Evolutionary conservation across 2,797 vertebrate species (phyloP).

Genomic region (Pseudochirops corinnae): DNA sequence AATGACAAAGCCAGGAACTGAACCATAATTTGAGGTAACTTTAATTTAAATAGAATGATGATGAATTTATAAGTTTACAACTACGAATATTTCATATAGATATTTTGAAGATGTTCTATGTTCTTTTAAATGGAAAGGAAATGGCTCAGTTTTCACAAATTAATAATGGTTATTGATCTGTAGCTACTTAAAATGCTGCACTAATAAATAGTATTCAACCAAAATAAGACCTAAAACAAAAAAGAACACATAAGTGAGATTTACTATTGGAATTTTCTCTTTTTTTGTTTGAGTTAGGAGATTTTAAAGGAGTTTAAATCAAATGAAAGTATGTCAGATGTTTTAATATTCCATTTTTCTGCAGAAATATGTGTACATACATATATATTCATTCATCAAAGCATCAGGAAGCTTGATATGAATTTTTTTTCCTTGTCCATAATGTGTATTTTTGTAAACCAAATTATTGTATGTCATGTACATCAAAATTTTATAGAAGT

Average conservation of each 20-base stretch:
- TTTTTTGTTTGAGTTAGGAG: not conserved
- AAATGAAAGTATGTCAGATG: not conserved
- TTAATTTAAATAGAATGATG: not conserved
- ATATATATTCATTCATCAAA: constrained; percentile 62
- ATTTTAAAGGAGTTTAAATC: not conserved
- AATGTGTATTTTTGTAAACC: not conserved
- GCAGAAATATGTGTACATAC: constrained; percentile 1
- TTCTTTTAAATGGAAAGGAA: not conserved
- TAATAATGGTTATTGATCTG: not conserved
- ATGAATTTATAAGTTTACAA: not conserved
- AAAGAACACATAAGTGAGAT: not conserved
- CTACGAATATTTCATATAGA: not conserved
- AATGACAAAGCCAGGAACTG: not conserved
- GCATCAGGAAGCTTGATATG: constrained; percentile 34
- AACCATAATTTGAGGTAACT: not conserved
- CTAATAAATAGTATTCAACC: not conserved
- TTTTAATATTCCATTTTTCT: not conserved
- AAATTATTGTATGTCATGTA: not conserved
- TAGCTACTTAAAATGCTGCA: not conserved
- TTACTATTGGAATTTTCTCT: not conserved
- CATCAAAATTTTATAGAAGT: constrained; percentile 37
- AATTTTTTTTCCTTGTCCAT: constrained; percentile 76
- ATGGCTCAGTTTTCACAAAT: not conserved
- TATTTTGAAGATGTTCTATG: not conserved
- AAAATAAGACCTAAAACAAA: constrained; percentile 5